phyloP scores from a whole-genome alignment of 2,113 vertebrate genomes.

The Camelus dromedarius region DNA sequence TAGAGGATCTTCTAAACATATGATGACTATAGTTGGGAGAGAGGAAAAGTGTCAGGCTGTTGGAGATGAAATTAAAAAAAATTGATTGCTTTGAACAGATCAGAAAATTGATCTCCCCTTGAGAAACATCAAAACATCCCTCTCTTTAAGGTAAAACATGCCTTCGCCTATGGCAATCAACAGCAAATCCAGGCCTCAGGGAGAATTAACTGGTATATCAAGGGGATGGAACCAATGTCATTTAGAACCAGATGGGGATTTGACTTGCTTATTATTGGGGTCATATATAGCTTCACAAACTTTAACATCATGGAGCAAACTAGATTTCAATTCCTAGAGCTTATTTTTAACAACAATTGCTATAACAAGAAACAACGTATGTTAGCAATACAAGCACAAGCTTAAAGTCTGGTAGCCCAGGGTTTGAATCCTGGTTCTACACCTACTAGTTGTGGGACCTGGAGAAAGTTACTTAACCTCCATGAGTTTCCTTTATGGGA shows the following conservation, averaged over 20 bases:
- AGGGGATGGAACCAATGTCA: neutral
- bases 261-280: neutral
- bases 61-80: neutral
- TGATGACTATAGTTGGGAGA: neutral
- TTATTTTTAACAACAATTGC: neutral
- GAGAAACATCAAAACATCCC: neutral
- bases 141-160: neutral
- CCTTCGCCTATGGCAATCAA: neutral
- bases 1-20: conserved; percentile 37
- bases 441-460: neutral
- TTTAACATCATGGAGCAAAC: neutral
- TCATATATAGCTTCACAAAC: neutral
- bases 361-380: neutral
- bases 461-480: neutral
- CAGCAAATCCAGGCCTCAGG: neutral
- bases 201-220: neutral
- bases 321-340: neutral
- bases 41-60: neutral
- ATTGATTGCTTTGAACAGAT: neutral
- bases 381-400: neutral
- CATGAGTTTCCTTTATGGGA: neutral
- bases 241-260: neutral
- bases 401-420: neutral
- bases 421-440: neutral
- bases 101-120: neutral